Evolutionary conservation across 2,113 vertebrate genomes (phyloP).

Genomic region (Mus spicilegus): DNA sequence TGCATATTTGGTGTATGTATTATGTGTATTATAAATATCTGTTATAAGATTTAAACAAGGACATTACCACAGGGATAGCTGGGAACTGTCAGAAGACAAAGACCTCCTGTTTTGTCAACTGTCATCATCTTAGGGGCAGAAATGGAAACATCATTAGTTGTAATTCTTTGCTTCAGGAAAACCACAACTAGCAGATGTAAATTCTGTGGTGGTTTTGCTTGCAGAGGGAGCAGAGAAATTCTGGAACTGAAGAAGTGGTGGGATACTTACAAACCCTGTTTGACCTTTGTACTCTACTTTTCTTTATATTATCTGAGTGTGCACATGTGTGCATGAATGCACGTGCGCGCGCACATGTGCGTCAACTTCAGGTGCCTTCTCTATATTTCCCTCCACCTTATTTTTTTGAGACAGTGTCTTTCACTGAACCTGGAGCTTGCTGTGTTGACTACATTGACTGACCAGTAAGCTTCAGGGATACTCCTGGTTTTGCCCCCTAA

Average conservation of each 20-base stretch:
- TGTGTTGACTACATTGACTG: neutral
- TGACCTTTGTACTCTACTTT: neutral
- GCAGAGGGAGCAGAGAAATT: conserved; percentile 37
- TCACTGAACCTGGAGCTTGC: neutral
- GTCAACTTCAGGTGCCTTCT: no score
- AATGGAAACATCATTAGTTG: conserved; percentile 29
- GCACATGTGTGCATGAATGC: neutral
- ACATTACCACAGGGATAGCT: neutral
- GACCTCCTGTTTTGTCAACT: conserved; percentile 1
- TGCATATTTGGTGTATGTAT: neutral
- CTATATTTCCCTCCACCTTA: neutral
- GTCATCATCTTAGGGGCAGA: conserved; percentile 7
- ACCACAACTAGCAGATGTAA: conserved; percentile 52
- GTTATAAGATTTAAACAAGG: conserved; percentile 1
- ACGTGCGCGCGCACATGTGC: no score
- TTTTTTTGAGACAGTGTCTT: neutral
- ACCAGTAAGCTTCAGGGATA: neutral
- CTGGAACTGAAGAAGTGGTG: neutral
- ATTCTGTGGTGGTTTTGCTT: neutral
- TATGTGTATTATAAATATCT: neutral
- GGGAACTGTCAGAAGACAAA: conserved; percentile 7
- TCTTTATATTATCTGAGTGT: neutral
- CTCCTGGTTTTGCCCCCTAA: no score
- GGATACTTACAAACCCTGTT: neutral
- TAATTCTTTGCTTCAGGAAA: conserved; percentile 53